These are phyloP conservation scores for Microplitis demolitor DNA, from an alignment of 1,140 invertebrate genomes.

Conservation along the genomic window DNA sequence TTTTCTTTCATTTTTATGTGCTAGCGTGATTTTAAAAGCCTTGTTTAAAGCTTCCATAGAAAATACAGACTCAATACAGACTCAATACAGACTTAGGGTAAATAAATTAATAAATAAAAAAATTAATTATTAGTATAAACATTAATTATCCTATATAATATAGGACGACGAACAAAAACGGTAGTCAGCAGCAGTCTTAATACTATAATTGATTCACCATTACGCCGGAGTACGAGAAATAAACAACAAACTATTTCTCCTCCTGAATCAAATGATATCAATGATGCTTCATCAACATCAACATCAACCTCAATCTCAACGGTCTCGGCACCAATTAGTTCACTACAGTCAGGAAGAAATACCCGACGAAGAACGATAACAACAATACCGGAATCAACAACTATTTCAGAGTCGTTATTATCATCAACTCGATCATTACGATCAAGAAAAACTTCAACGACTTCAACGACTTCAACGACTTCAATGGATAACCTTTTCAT, in stretches of 20 bases:
- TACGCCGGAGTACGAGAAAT: slow-evolving; percentile 41
- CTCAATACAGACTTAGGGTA: too few relatives aligned
- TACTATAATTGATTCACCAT: slow-evolving; percentile 34
- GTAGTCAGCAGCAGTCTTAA: neutral
- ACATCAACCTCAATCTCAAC: too few relatives aligned
- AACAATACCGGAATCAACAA: slow-evolving; percentile 17
- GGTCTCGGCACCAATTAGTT: too few relatives aligned
- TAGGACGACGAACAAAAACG: slow-evolving; percentile 29
- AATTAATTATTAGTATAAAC: too few relatives aligned
- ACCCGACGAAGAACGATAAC: slow-evolving; percentile 27
- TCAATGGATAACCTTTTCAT: too few relatives aligned
- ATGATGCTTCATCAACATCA: slow-evolving; percentile 12
- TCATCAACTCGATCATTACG: slow-evolving; percentile 21
- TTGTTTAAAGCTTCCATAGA: too few relatives aligned
- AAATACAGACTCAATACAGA: too few relatives aligned
- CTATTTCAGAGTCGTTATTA: slow-evolving; percentile 9
- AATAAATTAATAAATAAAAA: too few relatives aligned
- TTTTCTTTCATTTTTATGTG: too few relatives aligned
- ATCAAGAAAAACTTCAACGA: slow-evolving; percentile 36
- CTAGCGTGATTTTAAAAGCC: too few relatives aligned
- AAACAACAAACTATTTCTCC: slow-evolving; percentile 33
- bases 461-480: slow-evolving; percentile 34
- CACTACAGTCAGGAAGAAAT: neutral
- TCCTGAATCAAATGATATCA: slow-evolving; percentile 30
- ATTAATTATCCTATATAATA: neutral